Evolutionary conservation across 1,140 invertebrate genomes (phyloP), one percentile per base, ranked within the genome.

Genomic region (Scaptomyza hsui): DNA sequence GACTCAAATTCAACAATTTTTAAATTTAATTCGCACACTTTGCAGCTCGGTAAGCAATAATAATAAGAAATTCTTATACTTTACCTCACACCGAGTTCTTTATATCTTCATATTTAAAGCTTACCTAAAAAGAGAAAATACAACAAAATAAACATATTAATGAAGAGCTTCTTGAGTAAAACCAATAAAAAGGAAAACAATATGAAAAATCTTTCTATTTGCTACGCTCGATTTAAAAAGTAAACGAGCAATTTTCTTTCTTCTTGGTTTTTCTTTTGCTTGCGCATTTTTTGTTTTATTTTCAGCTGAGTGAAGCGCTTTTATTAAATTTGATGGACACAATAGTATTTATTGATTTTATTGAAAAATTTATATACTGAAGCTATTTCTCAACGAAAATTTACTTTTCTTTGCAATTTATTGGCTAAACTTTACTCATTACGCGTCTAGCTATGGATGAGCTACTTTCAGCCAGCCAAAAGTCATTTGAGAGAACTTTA

Each of bases 291-390:
- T 21, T 21, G 1, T 76, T 29, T 21, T 21, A 2, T 4, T 21
- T 48, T 44, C 80, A 76, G 64, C 44, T 76, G 62, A 67, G 37
- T 79, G 64, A 42, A 21, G 47, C 44, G 41, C 24, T 80, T 70
- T 68, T 72, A 85, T 85, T 85, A 73, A 70, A 67, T 74, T 74
- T 57, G 15, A 13, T 7, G 52, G 4, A 37, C 13, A 37, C 13
- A 41, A n/a, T 10, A 35, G n/a, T 44, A 39, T 44, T 42, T 47
- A 47, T 18, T 52, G 53, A 63, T 53, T 71, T 45, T 41, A 71
- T 69, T 55, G 60, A 49, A 65, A 60, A 72, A 51, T 63, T 45
- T 24, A 52, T 59, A 51, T 45, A 55, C 29, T 35, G 24, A 44
- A 69, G 24, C 24, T 52, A 51, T 26, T 62, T 32, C 15, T 26